Evolutionary conservation across 2,888 invertebrate genomes (phyloP).

Genomic region (Halictus ligatus): DNA sequence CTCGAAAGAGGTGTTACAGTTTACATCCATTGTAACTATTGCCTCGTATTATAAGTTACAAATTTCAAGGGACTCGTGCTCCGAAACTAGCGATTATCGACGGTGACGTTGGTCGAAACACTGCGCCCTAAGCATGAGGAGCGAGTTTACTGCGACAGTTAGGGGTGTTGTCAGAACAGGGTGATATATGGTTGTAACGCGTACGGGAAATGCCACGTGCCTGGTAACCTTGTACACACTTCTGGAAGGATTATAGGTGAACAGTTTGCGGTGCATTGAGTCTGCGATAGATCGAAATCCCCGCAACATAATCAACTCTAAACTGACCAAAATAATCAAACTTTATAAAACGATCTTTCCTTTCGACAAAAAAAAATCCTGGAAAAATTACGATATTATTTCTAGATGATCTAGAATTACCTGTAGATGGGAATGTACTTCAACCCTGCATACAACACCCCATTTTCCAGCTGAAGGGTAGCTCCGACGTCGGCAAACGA

Average conservation of each 20-base stretch:
- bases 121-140: constrained; percentile 73
- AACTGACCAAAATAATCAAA: neutral
- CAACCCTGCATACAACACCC: neutral
- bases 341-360: neutral
- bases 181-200: constrained; percentile 79
- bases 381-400: neutral
- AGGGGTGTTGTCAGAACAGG: constrained; percentile 77
- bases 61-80: neutral
- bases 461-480: neutral
- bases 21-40: neutral
- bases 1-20: neutral
- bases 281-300: constrained; percentile 63
- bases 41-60: neutral
- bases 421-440: neutral
- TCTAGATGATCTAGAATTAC: neutral
- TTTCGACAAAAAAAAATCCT: neutral
- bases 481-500: constrained; percentile 37
- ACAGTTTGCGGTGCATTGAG: constrained; percentile 58
- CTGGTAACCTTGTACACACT: constrained; percentile 65
- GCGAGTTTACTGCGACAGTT: constrained; percentile 68
- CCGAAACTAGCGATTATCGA: constrained; percentile 72
- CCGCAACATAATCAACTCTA: constrained; percentile 33
- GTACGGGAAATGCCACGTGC: constrained; percentile 81
- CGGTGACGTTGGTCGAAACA: constrained; percentile 80
- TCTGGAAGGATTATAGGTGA: constrained; percentile 73